phyloP scores from a whole-genome alignment of 2,797 vertebrate genomes.

The Silurus lanzhouensis region DNA sequence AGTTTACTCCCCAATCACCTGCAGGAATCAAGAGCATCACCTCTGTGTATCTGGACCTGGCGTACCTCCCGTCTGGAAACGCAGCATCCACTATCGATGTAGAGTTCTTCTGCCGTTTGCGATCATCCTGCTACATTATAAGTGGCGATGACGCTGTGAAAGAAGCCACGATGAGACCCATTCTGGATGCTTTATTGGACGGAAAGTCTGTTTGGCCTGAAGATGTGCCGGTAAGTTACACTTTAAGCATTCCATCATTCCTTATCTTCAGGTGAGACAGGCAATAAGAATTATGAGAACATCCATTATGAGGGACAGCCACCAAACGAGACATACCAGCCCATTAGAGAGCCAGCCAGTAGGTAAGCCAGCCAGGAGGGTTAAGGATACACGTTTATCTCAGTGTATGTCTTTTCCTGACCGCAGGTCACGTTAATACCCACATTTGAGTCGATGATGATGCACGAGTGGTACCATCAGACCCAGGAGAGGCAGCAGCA shows the following conservation, averaged over 20 bases:
- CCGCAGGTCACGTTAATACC: constrained; percentile 58
- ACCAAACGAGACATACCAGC: background rate
- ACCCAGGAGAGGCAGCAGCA: constrained; percentile 80
- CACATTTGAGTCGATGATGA: constrained; percentile 64
- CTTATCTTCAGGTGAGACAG: background rate
- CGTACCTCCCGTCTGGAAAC: constrained; percentile 84
- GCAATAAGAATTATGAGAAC: background rate
- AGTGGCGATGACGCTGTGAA: constrained; percentile 85
- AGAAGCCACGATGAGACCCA: constrained; percentile 76
- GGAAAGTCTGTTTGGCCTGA: constrained; percentile 84
- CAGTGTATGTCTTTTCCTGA: background rate
- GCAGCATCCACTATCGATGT: constrained; percentile 77
- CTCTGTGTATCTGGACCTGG: constrained; percentile 86
- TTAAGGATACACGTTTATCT: background rate
- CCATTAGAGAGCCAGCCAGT: background rate
- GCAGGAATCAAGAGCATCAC: constrained; percentile 51
- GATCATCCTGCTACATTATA: constrained; percentile 87
- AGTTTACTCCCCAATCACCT: background rate
- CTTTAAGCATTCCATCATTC: background rate
- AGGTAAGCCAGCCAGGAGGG: background rate
- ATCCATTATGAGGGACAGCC: background rate
- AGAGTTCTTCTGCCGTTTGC: constrained; percentile 82
- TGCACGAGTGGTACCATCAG: constrained; percentile 94
- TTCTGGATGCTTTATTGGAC: constrained; percentile 84
- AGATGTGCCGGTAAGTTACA: constrained; percentile 74